Evolutionary conservation across 2,888 invertebrate species (phyloP), one percentile per base, ranked within the genome.

Genomic region (Caenorhabditis wallacei): DNA sequence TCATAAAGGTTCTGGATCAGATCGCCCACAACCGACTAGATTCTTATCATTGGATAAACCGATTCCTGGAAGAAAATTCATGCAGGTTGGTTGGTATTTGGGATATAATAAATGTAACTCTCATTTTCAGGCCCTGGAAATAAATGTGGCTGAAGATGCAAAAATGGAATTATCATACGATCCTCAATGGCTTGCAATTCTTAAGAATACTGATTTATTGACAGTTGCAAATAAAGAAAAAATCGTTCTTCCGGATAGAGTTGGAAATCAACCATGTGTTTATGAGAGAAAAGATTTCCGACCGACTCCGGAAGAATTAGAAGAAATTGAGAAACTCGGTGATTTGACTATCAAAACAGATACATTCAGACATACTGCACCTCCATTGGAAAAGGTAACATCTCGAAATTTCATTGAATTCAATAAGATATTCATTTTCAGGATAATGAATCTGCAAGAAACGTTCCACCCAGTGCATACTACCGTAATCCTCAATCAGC

Each of bases 121-220:
- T n/a, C n/a, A n/a, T n/a, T n/a, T 86, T 54, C 66, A 86, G 84
- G 79, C 85, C 5, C 59, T 89, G 7, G 86, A 87, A 46, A 57
- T 89, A 22, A 82, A 82, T 18, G 76, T 89, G 22, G 79, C 71
- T 10, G 84, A 74, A 30, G 85, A 89, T 63, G 89, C 89, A 8
- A 70, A 84, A 16, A 68, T 75, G 46, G 70, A 57, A 20, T 69
- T 96, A 26, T 93, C 94, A 85, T 95, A 96, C 92, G 98, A 99
- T 93, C 93, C 95, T n/a, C 97, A 98, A 92, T 99, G 98, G 98
- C 93, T 99, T 82, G 95, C 96, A 11, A 94, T 98, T 91, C 93
- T 99, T 57, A 95, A 94, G 91, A 94, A 94, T 85, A 98, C 98
- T 0, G 96, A 98, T 93, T 37, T 78, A 0, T 82, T 89, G 18